Base-by-base conservation (phyloP, 35 echinoderm and acorn worm species). In the Stichopus chloronotus region DNA sequence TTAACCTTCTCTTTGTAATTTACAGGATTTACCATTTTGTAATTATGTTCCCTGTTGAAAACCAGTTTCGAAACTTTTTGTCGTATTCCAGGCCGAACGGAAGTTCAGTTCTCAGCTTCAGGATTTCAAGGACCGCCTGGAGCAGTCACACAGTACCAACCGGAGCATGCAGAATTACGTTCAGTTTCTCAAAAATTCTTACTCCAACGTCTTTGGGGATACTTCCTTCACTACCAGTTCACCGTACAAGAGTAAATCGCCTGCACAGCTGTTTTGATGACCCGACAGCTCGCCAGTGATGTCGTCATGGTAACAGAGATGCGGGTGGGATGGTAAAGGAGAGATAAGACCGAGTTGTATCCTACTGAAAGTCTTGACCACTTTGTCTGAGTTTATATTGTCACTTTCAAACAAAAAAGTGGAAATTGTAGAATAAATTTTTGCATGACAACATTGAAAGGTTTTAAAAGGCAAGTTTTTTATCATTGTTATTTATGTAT, bases 151-250 rank as follows among this genome's bases (percentile, higher is more conserved):
- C 88, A 98, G 97, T 88, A 98, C 97, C 43, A 98, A 98, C 61
- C 95, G 97, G n/a, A 98, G 97, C 92, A 98, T 98, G 97, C 97
- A 98, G 86, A 98, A 98, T 74, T 98, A 98, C 57, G 97, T 98
- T 30, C 95, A 96, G 84, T 98, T 98, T 84, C 93, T 98, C 9
- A 98, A 98, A 92, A 96, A 72, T 92, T 98, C 97, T 25, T 98
- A 98, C 88, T 79, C 97, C 21, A 98, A 98, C 68, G 97, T 98
- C 16, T 98, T 98, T 81, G 97, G 97, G 2, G 97, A 98, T 19
- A 95, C 95, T 22, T 98, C 97, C 52, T 78, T 94, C 87, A 63
- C 92, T 0, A 87, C 82, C n/a, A 92, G 81, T 19, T 94, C 95
- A 1, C 94, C 97, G 17, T 92, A 92, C 63, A 16, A 79, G 25